Evolutionary conservation across 2,113 vertebrate genomes (phyloP).

Genomic region (Crotalus horridus): DNA sequence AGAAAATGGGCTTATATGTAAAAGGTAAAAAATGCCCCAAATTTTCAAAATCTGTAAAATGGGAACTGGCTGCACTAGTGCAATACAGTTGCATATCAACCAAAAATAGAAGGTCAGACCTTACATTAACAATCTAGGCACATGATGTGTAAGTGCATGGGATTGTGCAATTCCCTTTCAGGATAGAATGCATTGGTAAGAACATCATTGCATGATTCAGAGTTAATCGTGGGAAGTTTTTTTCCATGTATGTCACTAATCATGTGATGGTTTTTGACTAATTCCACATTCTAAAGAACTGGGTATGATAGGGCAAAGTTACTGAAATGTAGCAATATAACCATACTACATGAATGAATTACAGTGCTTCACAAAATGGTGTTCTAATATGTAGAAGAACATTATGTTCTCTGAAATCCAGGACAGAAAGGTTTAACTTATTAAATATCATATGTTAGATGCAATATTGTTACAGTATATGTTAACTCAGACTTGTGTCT

Average conservation of each 20-base stretch:
- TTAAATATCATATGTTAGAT: background rate
- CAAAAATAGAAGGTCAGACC: background rate
- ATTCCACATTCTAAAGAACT: background rate
- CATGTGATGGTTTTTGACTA: background rate
- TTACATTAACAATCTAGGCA: background rate
- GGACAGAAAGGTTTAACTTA: background rate
- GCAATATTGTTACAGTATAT: background rate
- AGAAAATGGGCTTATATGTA: background rate
- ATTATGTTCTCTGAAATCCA: background rate
- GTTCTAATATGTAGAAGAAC: background rate
- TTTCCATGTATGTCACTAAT: background rate
- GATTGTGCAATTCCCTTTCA: background rate
- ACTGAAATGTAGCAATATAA: background rate
- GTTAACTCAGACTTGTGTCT: background rate
- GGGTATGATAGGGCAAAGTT: background rate
- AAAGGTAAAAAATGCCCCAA: background rate
- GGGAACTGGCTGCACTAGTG: background rate
- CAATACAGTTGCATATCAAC: background rate
- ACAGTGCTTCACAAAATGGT: background rate
- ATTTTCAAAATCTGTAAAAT: background rate
- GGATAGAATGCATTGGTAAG: background rate
- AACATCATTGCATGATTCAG: background rate
- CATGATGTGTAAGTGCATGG: background rate
- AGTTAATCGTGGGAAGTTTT: background rate
- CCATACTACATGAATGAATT: background rate